A percentile compares a stretch with the other conserved stretches of the same genome.
phyloP scores from a whole-genome alignment of 2,113 vertebrate species.

The Elgaria multicarinata region DNA sequence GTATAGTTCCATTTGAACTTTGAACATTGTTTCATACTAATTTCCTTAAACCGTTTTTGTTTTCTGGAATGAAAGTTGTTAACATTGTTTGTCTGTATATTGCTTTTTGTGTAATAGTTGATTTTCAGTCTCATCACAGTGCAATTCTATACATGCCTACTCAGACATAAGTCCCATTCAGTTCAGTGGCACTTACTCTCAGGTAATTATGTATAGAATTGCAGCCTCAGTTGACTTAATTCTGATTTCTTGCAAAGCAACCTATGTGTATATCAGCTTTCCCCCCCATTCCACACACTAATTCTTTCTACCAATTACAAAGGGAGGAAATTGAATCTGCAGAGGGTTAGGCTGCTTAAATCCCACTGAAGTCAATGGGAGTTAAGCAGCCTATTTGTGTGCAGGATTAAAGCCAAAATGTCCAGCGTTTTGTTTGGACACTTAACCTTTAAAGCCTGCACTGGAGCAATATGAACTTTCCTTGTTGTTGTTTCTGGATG shows the following conservation, averaged over 20 bases:
- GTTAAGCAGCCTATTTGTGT: slow-evolving; percentile 6
- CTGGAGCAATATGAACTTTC: neutral
- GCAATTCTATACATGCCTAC: no score
- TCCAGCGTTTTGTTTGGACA: slow-evolving; percentile 23
- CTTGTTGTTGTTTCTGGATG: neutral
- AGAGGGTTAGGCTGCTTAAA: neutral
- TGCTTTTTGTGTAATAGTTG: neutral
- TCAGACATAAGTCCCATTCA: no score
- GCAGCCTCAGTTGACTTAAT: neutral
- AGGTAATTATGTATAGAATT: no score
- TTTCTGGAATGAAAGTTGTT: no score
- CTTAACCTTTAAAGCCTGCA: slow-evolving; percentile 11
- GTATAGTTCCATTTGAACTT: no score
- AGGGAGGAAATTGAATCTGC: neutral
- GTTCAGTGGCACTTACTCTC: no score
- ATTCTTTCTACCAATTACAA: neutral
- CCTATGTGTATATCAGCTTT: neutral
- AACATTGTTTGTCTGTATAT: slow-evolving; percentile 8
- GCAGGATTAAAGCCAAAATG: neutral
- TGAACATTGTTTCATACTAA: no score
- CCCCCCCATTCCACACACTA: neutral
- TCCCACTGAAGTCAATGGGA: neutral
- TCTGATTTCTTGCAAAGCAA: neutral
- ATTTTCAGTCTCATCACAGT: neutral
- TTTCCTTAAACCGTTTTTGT: no score